Conservation (phyloP, 2,888 invertebrate genomes). For the Drosophila vallismaia region DNA sequence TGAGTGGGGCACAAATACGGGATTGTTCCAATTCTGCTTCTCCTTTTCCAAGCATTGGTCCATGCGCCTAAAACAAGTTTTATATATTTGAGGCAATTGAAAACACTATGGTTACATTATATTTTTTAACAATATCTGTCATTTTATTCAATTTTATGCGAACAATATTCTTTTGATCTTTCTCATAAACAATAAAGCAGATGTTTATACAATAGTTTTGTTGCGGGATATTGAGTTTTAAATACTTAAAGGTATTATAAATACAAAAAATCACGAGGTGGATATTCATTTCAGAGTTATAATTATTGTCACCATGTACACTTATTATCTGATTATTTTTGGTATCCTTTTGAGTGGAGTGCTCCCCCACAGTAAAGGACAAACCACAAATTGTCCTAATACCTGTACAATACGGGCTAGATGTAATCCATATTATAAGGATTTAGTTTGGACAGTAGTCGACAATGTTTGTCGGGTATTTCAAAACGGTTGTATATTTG, state of each 20-base stretch:
- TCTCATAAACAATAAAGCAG: conserved; percentile 5
- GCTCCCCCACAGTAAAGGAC: conserved; percentile 20
- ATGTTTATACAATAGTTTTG: conserved; percentile 18
- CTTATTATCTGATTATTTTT: conserved; percentile 9
- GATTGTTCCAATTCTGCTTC: conserved; percentile 26
- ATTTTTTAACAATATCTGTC: neutral
- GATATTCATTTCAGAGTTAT: conserved; percentile 2
- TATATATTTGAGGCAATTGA: neutral
- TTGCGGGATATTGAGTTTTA: neutral
- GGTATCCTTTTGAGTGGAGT: conserved; percentile 7
- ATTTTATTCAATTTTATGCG: neutral
- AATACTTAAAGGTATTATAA: conserved; percentile 1
- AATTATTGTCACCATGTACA: conserved; percentile 14
- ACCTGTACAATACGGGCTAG: conserved; percentile 14
- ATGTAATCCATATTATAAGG: conserved; percentile 42
- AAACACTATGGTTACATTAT: neutral
- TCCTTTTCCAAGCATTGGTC: too few relatives aligned
- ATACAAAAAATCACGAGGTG: neutral
- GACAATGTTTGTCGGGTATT: conserved; percentile 44
- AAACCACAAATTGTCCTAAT: conserved; percentile 20
- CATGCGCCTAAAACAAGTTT: too few relatives aligned
- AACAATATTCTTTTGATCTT: neutral
- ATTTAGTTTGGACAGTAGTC: conserved; percentile 44
- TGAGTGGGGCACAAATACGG: conserved; percentile 17
- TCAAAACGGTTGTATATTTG: conserved; percentile 55